Evolutionary conservation across 2,113 vertebrate genomes (phyloP).

Genomic region (Guaruba guarouba): DNA sequence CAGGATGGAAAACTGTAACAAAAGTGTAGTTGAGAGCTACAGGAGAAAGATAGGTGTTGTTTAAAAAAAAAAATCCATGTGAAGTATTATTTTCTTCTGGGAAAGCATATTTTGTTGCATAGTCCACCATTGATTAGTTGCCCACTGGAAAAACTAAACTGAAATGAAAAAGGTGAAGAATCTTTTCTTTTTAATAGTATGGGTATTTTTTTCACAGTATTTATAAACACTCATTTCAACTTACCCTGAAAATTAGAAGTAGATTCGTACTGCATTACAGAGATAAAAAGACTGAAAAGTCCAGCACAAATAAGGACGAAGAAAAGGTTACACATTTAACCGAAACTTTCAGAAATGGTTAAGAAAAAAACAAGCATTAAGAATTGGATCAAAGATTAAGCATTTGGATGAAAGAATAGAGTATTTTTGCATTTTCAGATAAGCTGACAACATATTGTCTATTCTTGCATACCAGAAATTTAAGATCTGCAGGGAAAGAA

Average conservation of each 20-base stretch:
- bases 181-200: background rate
- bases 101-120: background rate
- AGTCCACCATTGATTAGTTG: background rate
- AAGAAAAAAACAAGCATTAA: background rate
- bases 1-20: background rate
- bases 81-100: background rate
- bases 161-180: background rate
- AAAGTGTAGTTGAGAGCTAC: background rate
- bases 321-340: background rate
- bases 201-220: background rate
- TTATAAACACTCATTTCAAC: background rate
- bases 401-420: background rate
- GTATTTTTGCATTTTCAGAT: background rate
- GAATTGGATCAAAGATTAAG: background rate
- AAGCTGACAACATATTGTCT: background rate
- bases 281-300: background rate
- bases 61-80: background rate
- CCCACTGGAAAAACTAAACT: background rate
- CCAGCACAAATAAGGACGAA: background rate
- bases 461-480: background rate
- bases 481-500: background rate
- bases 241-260: background rate
- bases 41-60: background rate
- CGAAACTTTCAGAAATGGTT: fast-evolving
- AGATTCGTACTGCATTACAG: background rate